Evolutionary conservation across 2,797 vertebrate species (phyloP).

Genomic region (Premnoplex brunnescens): DNA sequence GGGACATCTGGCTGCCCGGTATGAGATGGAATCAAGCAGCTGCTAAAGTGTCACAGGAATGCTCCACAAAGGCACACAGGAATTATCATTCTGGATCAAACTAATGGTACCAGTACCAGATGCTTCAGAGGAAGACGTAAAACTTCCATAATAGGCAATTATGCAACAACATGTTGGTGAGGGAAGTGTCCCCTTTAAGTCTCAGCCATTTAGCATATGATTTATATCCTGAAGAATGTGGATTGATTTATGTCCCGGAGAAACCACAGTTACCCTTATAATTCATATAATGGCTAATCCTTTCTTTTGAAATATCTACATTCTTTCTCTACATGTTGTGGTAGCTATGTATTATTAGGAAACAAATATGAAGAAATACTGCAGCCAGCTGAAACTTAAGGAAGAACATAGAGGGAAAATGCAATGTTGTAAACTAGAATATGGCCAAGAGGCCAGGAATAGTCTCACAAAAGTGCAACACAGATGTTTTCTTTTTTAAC

Average conservation of each 20-base stretch:
- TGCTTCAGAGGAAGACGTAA: constrained; percentile 55
- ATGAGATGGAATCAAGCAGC: constrained; percentile 34
- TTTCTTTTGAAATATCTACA: neutral
- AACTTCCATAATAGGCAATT: constrained; percentile 57
- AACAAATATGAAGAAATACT: neutral
- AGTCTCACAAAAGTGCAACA: neutral
- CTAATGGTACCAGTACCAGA: constrained; percentile 55
- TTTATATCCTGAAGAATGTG: constrained; percentile 47
- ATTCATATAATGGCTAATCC: neutral
- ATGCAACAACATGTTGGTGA: constrained; percentile 10
- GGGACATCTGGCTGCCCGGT: constrained; percentile 57
- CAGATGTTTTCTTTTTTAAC: neutral
- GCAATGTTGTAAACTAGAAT: neutral
- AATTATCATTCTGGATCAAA: constrained; percentile 41
- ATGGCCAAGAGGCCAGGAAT: neutral
- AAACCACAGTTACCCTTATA: constrained; percentile 20
- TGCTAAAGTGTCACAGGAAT: constrained; percentile 52
- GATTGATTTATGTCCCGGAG: constrained; percentile 43
- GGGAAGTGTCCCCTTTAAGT: constrained; percentile 13
- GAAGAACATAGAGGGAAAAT: neutral
- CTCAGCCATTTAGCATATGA: constrained; percentile 8
- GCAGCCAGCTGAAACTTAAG: neutral
- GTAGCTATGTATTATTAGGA: neutral
- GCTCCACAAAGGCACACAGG: neutral
- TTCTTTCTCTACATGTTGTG: neutral